phyloP scores from a whole-genome alignment of 2,113 vertebrate genomes.

The Mugil cephalus region DNA sequence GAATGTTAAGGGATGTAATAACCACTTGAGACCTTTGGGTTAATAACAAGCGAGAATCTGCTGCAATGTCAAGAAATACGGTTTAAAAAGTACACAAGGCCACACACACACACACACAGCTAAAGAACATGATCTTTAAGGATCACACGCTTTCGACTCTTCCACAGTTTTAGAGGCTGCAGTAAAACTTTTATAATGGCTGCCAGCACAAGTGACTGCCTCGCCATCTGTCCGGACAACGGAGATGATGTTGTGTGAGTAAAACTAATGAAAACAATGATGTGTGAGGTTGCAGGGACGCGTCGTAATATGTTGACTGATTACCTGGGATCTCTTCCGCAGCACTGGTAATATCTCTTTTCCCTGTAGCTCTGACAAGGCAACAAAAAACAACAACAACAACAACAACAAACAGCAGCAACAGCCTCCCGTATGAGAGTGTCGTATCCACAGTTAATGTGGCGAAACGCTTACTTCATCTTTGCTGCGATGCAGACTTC shows the following conservation, averaged over 20 bases:
- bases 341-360: conserved; percentile 52
- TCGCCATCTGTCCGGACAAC: conserved; percentile 55
- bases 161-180: conserved; percentile 4
- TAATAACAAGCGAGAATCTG: background rate
- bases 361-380: conserved; percentile 34
- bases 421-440: conserved; percentile 37
- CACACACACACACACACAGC: background rate
- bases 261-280: conserved; percentile 67
- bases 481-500: conserved; percentile 37
- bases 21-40: conserved; percentile 4
- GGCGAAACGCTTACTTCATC: conserved; percentile 51
- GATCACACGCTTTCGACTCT: background rate
- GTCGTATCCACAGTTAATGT: conserved; percentile 63
- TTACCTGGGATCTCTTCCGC: conserved; percentile 55
- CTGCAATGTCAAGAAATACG: background rate
- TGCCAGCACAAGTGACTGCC: conserved; percentile 36
- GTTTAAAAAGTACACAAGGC: background rate
- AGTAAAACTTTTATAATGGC: conserved; percentile 51
- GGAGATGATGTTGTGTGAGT: conserved; percentile 36
- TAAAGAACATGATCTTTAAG: background rate
- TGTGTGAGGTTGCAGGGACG: conserved; percentile 51
- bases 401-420: conserved; percentile 32
- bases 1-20: background rate
- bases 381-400: conserved; percentile 36
- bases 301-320: conserved; percentile 54